Evolutionary conservation across 2,888 invertebrate genomes (phyloP).

Genomic region (Philopedon plagiatum): DNA sequence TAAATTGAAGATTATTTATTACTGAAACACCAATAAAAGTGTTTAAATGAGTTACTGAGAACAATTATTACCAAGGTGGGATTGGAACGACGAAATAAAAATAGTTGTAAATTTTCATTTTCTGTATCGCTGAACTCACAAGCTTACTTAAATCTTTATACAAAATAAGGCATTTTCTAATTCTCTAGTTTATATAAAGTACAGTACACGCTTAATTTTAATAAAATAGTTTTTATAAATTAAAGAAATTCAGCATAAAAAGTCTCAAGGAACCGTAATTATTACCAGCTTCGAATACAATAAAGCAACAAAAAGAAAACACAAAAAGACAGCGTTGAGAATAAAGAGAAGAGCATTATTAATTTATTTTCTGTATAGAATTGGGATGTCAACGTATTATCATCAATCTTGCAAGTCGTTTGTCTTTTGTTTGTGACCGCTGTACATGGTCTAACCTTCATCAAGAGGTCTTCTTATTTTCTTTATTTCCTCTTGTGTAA

Average conservation of each 20-base stretch:
- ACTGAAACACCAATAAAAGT: too few species aligned
- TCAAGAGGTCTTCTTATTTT: constrained; percentile 14
- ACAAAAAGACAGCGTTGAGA: neutral
- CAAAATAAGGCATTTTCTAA: too few species aligned
- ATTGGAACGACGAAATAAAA: too few species aligned
- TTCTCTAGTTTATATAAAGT: too few species aligned
- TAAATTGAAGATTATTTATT: too few species aligned
- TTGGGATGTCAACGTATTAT: constrained; percentile 65
- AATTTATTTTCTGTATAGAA: constrained; percentile 65
- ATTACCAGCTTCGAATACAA: neutral
- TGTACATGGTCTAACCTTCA: constrained; percentile 1
- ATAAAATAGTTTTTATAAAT: neutral
- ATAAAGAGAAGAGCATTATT: constrained; percentile 61
- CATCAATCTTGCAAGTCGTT: constrained; percentile 67
- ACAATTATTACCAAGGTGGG: too few species aligned
- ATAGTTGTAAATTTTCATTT: too few species aligned
- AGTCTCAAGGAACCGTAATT: neutral
- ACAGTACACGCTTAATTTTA: too few species aligned
- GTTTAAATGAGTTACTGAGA: too few species aligned
- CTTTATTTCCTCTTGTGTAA: constrained; percentile 6
- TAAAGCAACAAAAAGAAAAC: constrained; percentile 7
- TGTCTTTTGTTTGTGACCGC: constrained; percentile 60
- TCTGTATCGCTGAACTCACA: too few species aligned
- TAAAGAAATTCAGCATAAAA: neutral
- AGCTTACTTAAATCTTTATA: too few species aligned